phyloP scores from a whole-genome alignment of 2,113 vertebrate species.

The Entomyzon cyanotis region DNA sequence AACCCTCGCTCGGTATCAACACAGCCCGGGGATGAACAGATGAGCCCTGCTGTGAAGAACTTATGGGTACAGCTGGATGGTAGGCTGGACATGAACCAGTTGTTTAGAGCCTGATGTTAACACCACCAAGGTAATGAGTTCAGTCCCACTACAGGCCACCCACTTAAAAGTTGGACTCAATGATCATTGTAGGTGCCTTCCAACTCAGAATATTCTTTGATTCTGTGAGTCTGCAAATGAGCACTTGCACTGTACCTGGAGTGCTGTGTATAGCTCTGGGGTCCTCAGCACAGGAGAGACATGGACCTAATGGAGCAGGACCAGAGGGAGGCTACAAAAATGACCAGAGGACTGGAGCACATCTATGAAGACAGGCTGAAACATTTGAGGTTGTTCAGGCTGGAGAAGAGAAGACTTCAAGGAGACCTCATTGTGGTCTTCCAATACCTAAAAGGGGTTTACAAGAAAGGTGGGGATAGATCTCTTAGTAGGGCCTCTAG shows the following conservation, averaged over 20 bases:
- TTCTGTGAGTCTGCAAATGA: neutral
- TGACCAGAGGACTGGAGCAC: neutral
- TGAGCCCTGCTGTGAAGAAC: neutral
- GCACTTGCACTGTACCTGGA: neutral
- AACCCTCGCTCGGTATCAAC: accelerated
- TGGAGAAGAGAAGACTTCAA: neutral
- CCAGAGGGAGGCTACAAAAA: neutral
- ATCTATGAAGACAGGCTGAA: neutral
- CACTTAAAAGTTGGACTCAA: neutral
- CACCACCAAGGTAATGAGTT: too few relatives aligned
- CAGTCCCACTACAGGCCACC: neutral
- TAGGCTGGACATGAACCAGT: neutral
- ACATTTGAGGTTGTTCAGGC: neutral
- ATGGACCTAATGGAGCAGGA: accelerated
- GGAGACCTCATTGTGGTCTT: neutral
- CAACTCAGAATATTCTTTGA: neutral
- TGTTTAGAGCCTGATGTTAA: neutral
- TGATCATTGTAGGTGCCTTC: neutral
- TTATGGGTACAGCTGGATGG: neutral
- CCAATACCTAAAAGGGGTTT: neutral
- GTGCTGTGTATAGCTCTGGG: neutral
- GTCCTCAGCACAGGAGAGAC: neutral
- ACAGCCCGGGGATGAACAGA: neutral
- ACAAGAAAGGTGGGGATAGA: neutral
- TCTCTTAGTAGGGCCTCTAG: neutral